These are phyloP conservation scores for Lanius ludovicianus DNA, from an alignment of 2,113 vertebrate species.

Conservation along the genomic window DNA sequence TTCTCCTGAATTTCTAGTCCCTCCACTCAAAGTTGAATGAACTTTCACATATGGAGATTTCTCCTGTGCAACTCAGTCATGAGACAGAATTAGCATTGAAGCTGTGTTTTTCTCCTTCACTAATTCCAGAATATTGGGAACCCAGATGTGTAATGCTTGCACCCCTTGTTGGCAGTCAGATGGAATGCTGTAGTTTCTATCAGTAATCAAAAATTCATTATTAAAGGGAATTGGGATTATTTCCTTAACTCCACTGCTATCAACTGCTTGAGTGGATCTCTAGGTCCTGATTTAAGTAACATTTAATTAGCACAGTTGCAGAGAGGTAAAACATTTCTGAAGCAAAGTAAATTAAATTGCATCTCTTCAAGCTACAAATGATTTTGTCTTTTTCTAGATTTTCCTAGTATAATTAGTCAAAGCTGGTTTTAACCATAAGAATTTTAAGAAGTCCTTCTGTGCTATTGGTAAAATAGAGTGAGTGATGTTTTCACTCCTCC, in stretches of 20 bases:
- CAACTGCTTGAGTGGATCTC: neutral
- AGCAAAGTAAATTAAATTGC: neutral
- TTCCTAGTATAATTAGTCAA: neutral
- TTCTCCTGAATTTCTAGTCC: neutral
- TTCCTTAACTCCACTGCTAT: constrained; percentile 6
- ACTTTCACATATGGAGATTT: neutral
- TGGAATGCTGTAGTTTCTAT: neutral
- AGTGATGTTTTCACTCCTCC: neutral
- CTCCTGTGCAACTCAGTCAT: neutral
- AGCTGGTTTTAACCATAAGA: neutral
- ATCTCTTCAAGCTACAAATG: neutral
- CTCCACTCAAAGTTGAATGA: neutral
- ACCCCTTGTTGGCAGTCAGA: neutral
- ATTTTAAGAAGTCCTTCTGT: neutral
- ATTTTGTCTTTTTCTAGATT: neutral
- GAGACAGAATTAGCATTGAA: neutral
- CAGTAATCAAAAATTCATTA: constrained; percentile 39
- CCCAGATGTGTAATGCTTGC: neutral
- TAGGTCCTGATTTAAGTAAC: constrained; percentile 8
- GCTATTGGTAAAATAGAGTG: neutral
- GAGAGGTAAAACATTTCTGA: constrained; percentile 1
- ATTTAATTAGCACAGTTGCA: constrained; percentile 24
- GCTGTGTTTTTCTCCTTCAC: neutral
- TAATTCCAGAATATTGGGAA: neutral
- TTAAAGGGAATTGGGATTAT: constrained; percentile 1